Base-by-base conservation (phyloP, 1,140 invertebrate genomes). In the Mamestra configurata region DNA sequence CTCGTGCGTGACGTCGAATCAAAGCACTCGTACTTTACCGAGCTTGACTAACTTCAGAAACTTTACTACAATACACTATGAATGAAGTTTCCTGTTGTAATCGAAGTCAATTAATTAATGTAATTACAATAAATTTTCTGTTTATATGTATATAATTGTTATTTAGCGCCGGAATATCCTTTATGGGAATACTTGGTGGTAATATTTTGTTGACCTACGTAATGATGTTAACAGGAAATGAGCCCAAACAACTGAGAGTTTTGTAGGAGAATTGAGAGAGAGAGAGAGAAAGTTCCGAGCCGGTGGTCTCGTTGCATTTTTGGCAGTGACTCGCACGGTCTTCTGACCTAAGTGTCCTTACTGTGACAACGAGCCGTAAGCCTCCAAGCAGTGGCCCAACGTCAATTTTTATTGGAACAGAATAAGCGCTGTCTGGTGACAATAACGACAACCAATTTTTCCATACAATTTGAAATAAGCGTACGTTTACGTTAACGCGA, bases 91-190 rank as follows among this genome's bases (percentile, higher is more conserved):
- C 31, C 31, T 61, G 4, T 18, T 18, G 13, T 61, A n/a, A 61
- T 31, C 31, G 15, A 37, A n/a, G 6, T 61, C 59, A 61, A 61
- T 35, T 61, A 61, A 35, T 61, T n/a, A 61, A 35, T 35, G 4
- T 61, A 15, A 61, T 61, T 35, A 4, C 11, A 7, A 61, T 35
- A 18, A 31, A 13, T 35, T 37, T 61, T 15, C 31, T n/a, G n/a
- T 15, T 1, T n/a, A 8, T n/a, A n/a, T 37, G 8, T n/a, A n/a
- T 37, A 10, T 57, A 11, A 57, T 57, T 57, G 22, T 57, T 11
- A 27, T 24, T 57, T 4, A 11, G 13, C 53, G 22, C 22, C 2
- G 20, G 20, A 55, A 55, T 55, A 4, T 55, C 20, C 51, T 20
- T 8, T 15, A 22, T 15, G 53, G 53, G 24, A 57, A 57, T 27